A percentile compares a stretch with the other conserved stretches of the same genome.
These are phyloP conservation scores for Trissonchulus latispiculum DNA, from an alignment of 2,888 invertebrate species.

Conservation along the genomic window DNA sequence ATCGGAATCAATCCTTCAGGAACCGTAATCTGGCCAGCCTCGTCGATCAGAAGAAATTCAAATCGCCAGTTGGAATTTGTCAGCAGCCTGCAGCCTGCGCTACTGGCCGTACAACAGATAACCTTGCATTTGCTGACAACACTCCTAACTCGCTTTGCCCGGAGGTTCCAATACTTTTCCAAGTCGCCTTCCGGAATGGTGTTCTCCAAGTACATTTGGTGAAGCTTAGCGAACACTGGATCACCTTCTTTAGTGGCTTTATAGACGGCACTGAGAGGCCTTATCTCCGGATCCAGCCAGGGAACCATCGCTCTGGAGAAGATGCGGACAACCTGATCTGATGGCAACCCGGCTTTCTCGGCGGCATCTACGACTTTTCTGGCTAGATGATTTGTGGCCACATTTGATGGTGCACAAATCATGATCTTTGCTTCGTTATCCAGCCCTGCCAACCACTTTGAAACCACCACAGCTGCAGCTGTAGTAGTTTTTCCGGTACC, in stretches of 20 bases:
- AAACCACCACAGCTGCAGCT: not conserved
- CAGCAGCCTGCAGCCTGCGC: not conserved
- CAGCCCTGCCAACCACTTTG: not conserved
- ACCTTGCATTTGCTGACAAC: not conserved
- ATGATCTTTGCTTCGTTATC: not conserved
- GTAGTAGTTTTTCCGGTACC: not conserved
- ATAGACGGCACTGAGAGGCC: too few species aligned
- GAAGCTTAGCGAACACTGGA: too few species aligned
- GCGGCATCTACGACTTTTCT: too few species aligned
- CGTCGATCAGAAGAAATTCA: not conserved
- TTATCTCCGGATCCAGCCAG: too few species aligned
- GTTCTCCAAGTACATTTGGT: not conserved
- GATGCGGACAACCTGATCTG: too few species aligned
- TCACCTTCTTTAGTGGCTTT: too few species aligned
- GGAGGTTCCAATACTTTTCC: not conserved
- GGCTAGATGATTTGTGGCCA: too few species aligned
- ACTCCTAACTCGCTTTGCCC: not conserved
- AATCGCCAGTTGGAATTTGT: not conserved
- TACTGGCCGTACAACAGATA: too few species aligned
- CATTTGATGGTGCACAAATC: conserved; percentile 4
- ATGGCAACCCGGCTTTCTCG: too few species aligned
- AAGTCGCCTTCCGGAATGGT: not conserved
- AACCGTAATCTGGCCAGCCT: too few species aligned
- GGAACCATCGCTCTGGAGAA: too few species aligned
- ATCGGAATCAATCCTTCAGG: too few species aligned